A percentile compares a stretch with the other conserved stretches of the same genome.
phyloP scores from a whole-genome alignment of 2,797 vertebrate genomes.

The Enteromius argenteus region DNA sequence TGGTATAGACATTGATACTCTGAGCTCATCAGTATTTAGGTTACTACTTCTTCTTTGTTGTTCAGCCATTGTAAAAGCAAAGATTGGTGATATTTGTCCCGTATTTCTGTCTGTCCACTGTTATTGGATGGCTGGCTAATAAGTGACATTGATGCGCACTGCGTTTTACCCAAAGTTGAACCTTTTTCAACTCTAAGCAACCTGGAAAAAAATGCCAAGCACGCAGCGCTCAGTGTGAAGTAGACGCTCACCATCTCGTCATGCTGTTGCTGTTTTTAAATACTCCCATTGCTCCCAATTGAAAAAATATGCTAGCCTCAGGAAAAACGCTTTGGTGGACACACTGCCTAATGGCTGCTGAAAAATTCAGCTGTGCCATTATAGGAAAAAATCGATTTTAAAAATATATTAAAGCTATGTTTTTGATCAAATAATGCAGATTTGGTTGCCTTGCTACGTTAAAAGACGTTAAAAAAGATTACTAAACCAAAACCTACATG shows the following conservation, averaged over 20 bases:
- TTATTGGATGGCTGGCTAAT: not conserved
- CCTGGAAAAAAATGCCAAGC: not conserved
- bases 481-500: not conserved
- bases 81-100: not conserved
- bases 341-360: not conserved
- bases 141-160: not conserved
- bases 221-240: not conserved
- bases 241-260: not conserved
- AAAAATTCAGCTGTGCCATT: not conserved
- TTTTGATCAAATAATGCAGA: not conserved
- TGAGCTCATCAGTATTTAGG: not conserved
- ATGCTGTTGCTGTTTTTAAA: not conserved
- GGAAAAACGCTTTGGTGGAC: not conserved
- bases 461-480: not conserved
- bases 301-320: not conserved
- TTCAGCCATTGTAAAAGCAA: not conserved
- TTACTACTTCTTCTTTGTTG: not conserved
- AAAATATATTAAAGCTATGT: not conserved
- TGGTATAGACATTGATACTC: not conserved
- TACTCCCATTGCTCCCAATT: not conserved
- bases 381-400: not conserved
- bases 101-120: not conserved
- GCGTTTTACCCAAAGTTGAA: not conserved
- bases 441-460: not conserved
- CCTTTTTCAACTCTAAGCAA: not conserved